These are phyloP conservation scores for Rousettus leschenaultii DNA, from an alignment of 2,113 vertebrate species.

Conservation along the genomic window DNA sequence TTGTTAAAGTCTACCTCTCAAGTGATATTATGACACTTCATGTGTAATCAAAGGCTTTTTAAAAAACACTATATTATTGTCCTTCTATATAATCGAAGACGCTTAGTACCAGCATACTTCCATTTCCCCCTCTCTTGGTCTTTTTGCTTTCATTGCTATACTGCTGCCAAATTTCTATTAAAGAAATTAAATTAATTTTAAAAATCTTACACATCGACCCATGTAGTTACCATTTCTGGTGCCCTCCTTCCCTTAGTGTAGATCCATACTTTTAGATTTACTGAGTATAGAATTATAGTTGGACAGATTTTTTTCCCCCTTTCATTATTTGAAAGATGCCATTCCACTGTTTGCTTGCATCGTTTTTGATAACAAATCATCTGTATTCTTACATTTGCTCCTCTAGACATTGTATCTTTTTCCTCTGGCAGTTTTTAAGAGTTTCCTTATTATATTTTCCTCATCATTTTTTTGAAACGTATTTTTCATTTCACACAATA, in stretches of 20 bases:
- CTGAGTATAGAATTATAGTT: background rate
- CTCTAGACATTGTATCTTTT: background rate
- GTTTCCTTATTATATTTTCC: background rate
- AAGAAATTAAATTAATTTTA: background rate
- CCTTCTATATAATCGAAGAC: background rate
- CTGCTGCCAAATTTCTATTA: background rate
- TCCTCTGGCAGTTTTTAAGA: background rate
- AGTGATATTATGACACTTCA: background rate
- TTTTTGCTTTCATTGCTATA: background rate
- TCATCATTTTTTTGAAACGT: background rate
- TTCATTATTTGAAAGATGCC: background rate
- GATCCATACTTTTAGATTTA: background rate
- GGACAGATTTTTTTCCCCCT: background rate
- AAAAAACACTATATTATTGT: background rate
- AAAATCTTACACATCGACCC: background rate
- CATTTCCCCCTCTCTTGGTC: background rate
- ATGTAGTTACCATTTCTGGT: background rate
- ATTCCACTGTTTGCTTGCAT: background rate
- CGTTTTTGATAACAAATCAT: background rate
- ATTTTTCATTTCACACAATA: background rate
- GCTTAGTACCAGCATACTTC: background rate
- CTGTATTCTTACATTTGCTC: background rate
- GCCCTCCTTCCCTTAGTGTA: background rate
- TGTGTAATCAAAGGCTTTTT: background rate
- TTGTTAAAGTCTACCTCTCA: background rate